Evolutionary conservation across 2,888 invertebrate species (phyloP), one percentile per base, ranked within the genome.

Genomic region (Agriotes lineatus): DNA sequence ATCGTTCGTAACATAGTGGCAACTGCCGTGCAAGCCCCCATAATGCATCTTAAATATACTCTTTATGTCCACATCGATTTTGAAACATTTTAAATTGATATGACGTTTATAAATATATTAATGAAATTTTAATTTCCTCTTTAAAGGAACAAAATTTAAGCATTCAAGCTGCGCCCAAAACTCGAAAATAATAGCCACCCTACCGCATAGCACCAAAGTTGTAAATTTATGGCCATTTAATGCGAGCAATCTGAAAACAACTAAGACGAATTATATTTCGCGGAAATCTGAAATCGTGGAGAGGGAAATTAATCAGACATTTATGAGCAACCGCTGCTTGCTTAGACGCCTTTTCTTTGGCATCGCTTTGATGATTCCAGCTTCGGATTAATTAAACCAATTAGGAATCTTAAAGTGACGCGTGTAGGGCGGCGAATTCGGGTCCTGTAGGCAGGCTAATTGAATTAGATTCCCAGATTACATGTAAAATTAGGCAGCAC

Each of bases 371-470:
- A 48, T 25, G 48, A 48, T 48, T 18, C 35, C 16, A 52, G 52
- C 25, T 52, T 18, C 9, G 9, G 33, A 52, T 52, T 52, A 52
- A 52, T 52, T 52, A 33, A 52, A 33, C 52, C 33, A 52, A 12
- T 52, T 52, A 52, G 22, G n/a, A 52, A 52, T 52, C 18, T 52
- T n/a, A 16, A 52, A 52, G 22, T 48, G 48, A 20, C 52, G 52
- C 52, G n/a, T 52, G 33, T 12, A 25, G 33, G 30, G 18, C 10
- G n/a, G 22, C 14, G 19, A 44, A 30, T 14, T 12, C 50, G 3
- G 25, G 33, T 52, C 33, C 33, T 33, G n/a, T 22, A 33, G 33
- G n/a, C 7, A 12, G 16, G 52, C 30, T 33, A 33, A 33, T 52
- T 33, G 18, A 52, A 52, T 52, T 52, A 52, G 7, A 52, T 33